Percentiles rank a stretch among this genome's conserved stretches.
Conservation (phyloP, 1,140 invertebrate species). For the Bombyx mandarina region DNA sequence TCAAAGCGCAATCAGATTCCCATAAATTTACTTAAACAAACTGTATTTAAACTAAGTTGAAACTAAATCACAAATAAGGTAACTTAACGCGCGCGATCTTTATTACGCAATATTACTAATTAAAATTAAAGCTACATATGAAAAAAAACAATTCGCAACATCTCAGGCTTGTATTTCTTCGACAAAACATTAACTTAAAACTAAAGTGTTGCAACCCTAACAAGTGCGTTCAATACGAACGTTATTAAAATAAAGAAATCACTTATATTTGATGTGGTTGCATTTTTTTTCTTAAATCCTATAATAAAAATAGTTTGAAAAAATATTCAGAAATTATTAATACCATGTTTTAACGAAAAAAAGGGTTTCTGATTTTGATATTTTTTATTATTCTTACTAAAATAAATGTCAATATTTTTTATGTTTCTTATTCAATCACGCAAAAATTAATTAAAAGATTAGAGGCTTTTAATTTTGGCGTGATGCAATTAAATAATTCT, state of each 20-base stretch:
- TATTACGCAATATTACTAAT: conserved; percentile 1
- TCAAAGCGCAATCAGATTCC: too few relatives aligned
- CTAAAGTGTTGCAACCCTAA: not conserved
- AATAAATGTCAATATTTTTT: too few relatives aligned
- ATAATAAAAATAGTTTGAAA: not conserved
- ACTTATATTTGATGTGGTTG: not conserved
- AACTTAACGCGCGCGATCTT: conserved; percentile 23
- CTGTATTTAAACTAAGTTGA: not conserved
- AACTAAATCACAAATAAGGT: conserved; percentile 22
- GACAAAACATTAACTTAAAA: too few relatives aligned
- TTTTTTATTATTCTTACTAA: not conserved
- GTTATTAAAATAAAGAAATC: not conserved
- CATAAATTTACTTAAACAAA: too few relatives aligned
- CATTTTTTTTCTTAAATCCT: conserved; percentile 1
- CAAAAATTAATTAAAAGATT: too few relatives aligned
- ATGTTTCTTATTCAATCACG: too few relatives aligned
- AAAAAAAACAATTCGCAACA: too few relatives aligned
- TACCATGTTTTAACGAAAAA: conserved; percentile 5
- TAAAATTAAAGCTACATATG: not conserved
- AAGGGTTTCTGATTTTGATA: conserved; percentile 30
- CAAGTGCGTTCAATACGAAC: not conserved
- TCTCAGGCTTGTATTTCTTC: too few relatives aligned
- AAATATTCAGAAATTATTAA: too few relatives aligned
- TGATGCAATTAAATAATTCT: too few relatives aligned
- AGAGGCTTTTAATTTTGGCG: too few relatives aligned